Percentiles rank a stretch among this genome's conserved stretches.
Evolutionary conservation across 2,797 vertebrate species (phyloP).

Genomic region (Epinephelus malabaricus): DNA sequence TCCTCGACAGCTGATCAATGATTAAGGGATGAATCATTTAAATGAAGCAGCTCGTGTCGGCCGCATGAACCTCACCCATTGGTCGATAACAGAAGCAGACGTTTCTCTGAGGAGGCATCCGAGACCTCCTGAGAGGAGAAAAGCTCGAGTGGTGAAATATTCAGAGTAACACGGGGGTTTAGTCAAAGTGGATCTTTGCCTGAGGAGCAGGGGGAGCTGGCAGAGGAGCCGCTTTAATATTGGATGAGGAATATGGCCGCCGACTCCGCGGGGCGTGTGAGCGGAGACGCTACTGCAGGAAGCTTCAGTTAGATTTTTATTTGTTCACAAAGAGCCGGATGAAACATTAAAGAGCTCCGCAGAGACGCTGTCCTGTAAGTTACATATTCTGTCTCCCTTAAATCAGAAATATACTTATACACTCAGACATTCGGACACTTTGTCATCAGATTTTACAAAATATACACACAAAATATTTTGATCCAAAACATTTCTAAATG

Average conservation of each 20-base stretch:
- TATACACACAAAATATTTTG: too few relatives aligned
- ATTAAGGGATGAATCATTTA: background rate
- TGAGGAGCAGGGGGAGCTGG: constrained; percentile 5
- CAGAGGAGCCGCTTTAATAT: constrained; percentile 62
- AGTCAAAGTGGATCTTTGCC: constrained; percentile 57
- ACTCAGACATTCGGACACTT: too few relatives aligned
- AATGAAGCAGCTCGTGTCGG: background rate
- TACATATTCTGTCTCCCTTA: too few relatives aligned
- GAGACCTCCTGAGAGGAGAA: too few relatives aligned
- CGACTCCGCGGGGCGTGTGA: constrained; percentile 24
- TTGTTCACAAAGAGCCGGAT: background rate
- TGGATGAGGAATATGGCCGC: constrained; percentile 67
- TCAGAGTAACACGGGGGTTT: constrained; percentile 23
- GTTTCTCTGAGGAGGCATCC: too few relatives aligned
- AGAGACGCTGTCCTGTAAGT: too few relatives aligned
- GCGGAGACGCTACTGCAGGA: background rate
- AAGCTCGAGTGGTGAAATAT: constrained; percentile 62
- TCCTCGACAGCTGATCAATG: too few relatives aligned
- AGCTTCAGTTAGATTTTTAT: background rate
- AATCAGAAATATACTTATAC: too few relatives aligned
- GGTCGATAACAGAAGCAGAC: too few relatives aligned
- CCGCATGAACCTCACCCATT: background rate
- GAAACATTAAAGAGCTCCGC: too few relatives aligned
- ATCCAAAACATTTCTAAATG: too few relatives aligned
- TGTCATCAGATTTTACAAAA: too few relatives aligned